phyloP scores from a whole-genome alignment of 1,140 invertebrate genomes.

The Paralvinella palmiformis region DNA sequence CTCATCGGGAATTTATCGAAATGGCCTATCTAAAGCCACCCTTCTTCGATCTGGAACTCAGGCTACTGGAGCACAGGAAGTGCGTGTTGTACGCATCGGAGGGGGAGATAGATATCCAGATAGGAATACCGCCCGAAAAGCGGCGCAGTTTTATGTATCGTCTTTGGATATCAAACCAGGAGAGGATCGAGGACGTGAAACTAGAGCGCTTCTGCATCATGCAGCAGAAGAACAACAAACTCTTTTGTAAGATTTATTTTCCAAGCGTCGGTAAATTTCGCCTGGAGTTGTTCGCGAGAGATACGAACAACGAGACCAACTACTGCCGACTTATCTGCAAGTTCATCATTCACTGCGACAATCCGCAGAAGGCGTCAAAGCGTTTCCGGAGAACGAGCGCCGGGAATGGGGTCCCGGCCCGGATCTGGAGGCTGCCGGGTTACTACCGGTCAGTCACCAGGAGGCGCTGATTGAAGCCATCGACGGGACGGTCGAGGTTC shows the following conservation, averaged over 20 bases:
- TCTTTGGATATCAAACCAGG: not conserved
- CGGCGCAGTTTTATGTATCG: not conserved
- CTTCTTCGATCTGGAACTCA: not conserved
- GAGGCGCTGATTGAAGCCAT: not conserved
- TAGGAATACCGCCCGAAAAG: slow-evolving; percentile 1
- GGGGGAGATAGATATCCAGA: not conserved
- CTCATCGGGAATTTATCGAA: not conserved
- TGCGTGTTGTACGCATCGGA: not conserved
- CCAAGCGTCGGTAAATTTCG: not conserved
- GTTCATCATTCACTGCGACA: not conserved
- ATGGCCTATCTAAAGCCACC: not conserved
- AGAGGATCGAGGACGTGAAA: not conserved
- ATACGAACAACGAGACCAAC: not conserved
- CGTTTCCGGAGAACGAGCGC: not conserved
- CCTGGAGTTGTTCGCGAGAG: not conserved
- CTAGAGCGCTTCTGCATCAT: not conserved
- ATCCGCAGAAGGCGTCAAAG: not conserved
- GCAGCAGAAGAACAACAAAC: not conserved
- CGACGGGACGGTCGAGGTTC: not conserved
- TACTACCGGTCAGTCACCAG: not conserved
- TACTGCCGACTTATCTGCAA: not conserved
- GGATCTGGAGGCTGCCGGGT: not conserved
- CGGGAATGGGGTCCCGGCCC: slow-evolving; percentile 3
- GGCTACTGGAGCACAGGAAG: not conserved
- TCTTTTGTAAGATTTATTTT: not conserved